A percentile compares a stretch with the other conserved stretches of the same genome.
phyloP scores from a whole-genome alignment of 2,113 vertebrate species.

The Brachyhypopomus occidentalis region DNA sequence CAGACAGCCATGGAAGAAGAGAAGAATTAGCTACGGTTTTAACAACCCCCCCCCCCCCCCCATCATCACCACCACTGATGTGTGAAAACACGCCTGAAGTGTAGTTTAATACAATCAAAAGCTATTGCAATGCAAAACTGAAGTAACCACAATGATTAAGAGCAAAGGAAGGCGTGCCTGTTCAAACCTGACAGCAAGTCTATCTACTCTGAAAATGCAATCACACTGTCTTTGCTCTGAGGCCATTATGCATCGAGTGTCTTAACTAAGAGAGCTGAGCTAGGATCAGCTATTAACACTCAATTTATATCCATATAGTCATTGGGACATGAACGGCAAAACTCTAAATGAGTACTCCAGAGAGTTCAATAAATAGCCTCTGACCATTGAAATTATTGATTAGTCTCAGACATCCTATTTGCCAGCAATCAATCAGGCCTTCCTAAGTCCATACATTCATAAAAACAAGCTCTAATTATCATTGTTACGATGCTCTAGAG shows the following conservation, averaged over 20 bases:
- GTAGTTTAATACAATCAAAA: conserved; percentile 39
- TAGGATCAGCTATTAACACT: conserved; percentile 25
- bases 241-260: neutral
- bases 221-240: neutral
- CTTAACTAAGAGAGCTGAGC: neutral
- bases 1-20: conserved; percentile 11
- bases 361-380: neutral
- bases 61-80: neutral
- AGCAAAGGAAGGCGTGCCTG: conserved; percentile 3
- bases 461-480: conserved; percentile 15
- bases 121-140: conserved; percentile 18
- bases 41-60: neutral
- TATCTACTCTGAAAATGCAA: conserved; percentile 23
- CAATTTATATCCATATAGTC: neutral
- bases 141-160: conserved; percentile 11
- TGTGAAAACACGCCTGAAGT: conserved; percentile 27
- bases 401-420: conserved; percentile 9
- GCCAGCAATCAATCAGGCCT: conserved; percentile 13
- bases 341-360: neutral
- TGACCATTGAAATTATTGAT: conserved; percentile 27
- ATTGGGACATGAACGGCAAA: neutral
- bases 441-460: conserved; percentile 10
- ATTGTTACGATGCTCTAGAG: neutral
- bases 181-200: conserved; percentile 12
- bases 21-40: neutral